phyloP scores from a whole-genome alignment of 30 jellyfish, hydroid and myxozoan species.

The Hydra vulgaris region DNA sequence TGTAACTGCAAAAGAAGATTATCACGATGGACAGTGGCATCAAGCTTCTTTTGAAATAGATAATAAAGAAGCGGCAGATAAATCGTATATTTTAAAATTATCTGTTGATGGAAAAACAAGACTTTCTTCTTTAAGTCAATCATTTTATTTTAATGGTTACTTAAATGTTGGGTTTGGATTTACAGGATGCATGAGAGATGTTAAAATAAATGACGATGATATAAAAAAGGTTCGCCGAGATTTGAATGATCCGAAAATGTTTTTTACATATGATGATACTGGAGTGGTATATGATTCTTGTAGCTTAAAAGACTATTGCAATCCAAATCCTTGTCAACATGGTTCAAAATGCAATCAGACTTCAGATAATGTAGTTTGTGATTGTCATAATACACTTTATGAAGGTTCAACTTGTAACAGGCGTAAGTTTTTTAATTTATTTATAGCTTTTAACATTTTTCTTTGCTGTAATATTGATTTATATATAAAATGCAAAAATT shows the following conservation, averaged over 20 bases:
- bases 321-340: conserved; percentile 94
- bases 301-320: conserved; percentile 79
- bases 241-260: conserved; percentile 10
- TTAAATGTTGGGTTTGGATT: conserved; percentile 84
- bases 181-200: conserved; percentile 97
- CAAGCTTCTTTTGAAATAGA: conserved; percentile 55
- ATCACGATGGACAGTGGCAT: conserved; percentile 96
- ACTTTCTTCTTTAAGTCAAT: conserved; percentile 41
- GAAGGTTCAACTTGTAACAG: conserved; percentile 88
- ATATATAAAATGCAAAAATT: too few relatives aligned
- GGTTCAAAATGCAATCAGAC: conserved; percentile 98
- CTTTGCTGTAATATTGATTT: too few relatives aligned
- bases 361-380: conserved; percentile 69
- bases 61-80: conserved; percentile 44
- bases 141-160: conserved; percentile 61
- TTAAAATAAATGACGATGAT: conserved; percentile 54
- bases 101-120: conserved; percentile 88
- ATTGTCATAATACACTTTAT: conserved; percentile 81
- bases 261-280: conserved; percentile 32
- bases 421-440: conserved; percentile 33
- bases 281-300: conserved; percentile 65
- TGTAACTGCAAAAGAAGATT: conserved; percentile 57
- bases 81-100: conserved; percentile 53
- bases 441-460: not conserved
- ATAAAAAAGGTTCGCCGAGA: conserved; percentile 25